Base-by-base conservation (phyloP, 2,888 invertebrate genomes). In the Ochropleura leucogaster region DNA sequence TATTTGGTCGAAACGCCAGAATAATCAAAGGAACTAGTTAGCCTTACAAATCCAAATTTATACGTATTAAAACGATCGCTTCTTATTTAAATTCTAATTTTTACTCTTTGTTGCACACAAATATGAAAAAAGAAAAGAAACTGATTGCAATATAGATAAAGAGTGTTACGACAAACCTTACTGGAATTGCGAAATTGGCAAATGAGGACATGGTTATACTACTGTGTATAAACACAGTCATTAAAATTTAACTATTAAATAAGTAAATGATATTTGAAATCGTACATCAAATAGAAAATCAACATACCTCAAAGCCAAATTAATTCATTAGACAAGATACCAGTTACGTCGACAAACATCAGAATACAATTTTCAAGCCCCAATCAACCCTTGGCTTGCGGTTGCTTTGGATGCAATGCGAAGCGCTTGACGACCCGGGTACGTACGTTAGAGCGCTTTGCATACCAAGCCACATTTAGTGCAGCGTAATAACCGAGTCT, bases 391-490 rank as follows among this genome's bases (percentile, higher is more conserved):
- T 40, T 64, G 49, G 62, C 18, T 55, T 51, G 16, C 57, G 44
- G 20, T 49, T 68, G 67, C 83, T 68, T 63, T 51, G 47, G 65
- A 82, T 68, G 42, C 59, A 53, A 76, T 49, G 47, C 64, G 20
- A 72, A 10, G 59, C 68, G 72, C 66, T 68, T 75, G 49, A 75
- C 51, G 65, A 79, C 30, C 65, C n/a, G 30, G 66, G 53, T 63
- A 76, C 40, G 44, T 77, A 67, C 63, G 64, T 69, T 75, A 40
- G n/a, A 84, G 72, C 71, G 63, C 77, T 82, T 84, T 84, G 72
- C 81, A 80, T 84, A 80, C 81, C 69, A 76, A 76, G 47, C 84
- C 74, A 80, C 81, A 80, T 70, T 80, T 79, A 84, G 62, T 75
- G 84, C 84, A 84, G 53, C 72, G 66, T 72, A 75, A 67, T 76